Conservation (phyloP, 2,113 vertebrate species). For the Turdus rufiventris region DNA sequence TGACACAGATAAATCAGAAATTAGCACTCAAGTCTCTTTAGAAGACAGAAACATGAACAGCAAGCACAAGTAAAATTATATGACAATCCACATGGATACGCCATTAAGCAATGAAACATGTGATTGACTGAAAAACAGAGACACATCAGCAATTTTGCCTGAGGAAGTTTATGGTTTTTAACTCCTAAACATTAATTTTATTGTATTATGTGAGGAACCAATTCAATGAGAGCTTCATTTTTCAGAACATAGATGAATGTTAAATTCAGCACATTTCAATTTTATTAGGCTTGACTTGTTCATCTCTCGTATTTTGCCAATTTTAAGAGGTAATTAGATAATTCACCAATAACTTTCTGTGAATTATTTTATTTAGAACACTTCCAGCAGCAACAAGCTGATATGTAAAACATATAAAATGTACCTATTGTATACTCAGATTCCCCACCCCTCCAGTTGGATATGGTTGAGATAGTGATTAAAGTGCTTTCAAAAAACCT, state of each 20-base stretch:
- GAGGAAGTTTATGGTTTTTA: constrained; percentile 71
- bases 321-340: constrained; percentile 63
- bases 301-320: constrained; percentile 30
- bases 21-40: constrained; percentile 34
- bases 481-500: constrained; percentile 40
- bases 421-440: background rate
- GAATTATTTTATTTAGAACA: constrained; percentile 52
- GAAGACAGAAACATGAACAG: constrained; percentile 38
- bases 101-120: constrained; percentile 69
- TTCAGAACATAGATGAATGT: constrained; percentile 48
- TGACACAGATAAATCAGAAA: constrained; percentile 60
- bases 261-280: constrained; percentile 64
- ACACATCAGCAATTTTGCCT: constrained; percentile 67
- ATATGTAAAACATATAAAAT: background rate
- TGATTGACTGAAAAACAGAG: constrained; percentile 66
- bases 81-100: constrained; percentile 54
- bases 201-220: constrained; percentile 61
- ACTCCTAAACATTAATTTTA: constrained; percentile 76
- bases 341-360: constrained; percentile 51
- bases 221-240: constrained; percentile 68
- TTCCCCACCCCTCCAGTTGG: background rate
- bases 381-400: constrained; percentile 19
- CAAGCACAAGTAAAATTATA: constrained; percentile 28
- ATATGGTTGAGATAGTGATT: constrained; percentile 37
- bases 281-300: constrained; percentile 66